Base-by-base conservation (phyloP, 2,888 invertebrate genomes). In the Anorthoa munda region DNA sequence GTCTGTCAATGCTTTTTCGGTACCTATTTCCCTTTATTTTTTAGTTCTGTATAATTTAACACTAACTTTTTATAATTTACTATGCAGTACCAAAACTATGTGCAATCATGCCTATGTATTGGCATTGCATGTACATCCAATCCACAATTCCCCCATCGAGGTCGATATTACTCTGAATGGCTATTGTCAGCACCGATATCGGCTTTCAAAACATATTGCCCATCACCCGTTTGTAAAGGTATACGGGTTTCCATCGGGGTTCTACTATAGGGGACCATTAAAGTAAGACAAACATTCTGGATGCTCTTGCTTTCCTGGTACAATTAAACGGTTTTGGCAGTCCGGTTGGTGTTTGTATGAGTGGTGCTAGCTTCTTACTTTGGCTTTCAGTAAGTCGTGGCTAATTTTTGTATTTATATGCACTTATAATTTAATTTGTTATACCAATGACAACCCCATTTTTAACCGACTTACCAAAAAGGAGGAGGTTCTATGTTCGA, bases 181-280 rank as follows among this genome's bases (percentile, higher is more conserved):
- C 64, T 48, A 66, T 82, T 71, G 79, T 70, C 45, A 53, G 66
- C 45, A 13, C 21, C 46, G 51, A 58, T 79, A 79, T 79, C 83
- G 55, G 66, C 53, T 83, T 79, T 55, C 83, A 79, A 11, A 71
- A 71, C 23, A 59, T 71, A 83, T 82, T 63, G 83, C 31, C 26
- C 63, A 61, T 45, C 51, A 17, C 13, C 11, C 15, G 51, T 26
- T n/a, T 77, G 53, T 63, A 58, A 76, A 56, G 23, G 31, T 15
- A 64, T 31, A 48, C 59, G 60, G 59, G 68, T n/a, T 50, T 26
- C 53, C 65, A 26, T 7, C 1, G 3, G n/a, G 13, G 15, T 5
- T 23, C 13, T 31, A 15, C 26, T 66, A 48, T 31, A 4, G 50
- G 48, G 50, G 9, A 21, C 69, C 53, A 72, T 78, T 59, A 63